Evolutionary conservation across 2,888 invertebrate species (phyloP).

Genomic region (Orthosia gothica): DNA sequence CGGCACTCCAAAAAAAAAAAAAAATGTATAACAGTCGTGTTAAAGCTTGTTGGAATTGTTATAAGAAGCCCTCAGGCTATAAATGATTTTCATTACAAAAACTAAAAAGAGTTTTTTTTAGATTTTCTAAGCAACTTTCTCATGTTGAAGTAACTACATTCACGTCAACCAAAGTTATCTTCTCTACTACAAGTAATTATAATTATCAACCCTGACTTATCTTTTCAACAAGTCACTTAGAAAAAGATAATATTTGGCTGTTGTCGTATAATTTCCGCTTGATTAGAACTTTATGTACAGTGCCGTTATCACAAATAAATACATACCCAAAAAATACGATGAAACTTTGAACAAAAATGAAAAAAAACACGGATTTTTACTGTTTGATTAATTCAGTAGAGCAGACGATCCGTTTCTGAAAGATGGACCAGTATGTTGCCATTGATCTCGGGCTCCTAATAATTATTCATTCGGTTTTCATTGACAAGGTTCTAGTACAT

Average conservation of each 20-base stretch:
- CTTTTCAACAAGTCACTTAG: background rate
- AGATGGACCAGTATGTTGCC: constrained; percentile 50
- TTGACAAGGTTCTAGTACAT: constrained; percentile 71
- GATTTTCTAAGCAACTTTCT: background rate
- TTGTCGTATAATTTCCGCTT: background rate
- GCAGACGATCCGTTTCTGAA: constrained; percentile 36
- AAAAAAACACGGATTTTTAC: constrained; percentile 15
- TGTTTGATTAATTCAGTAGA: constrained; percentile 43
- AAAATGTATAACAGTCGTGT: too few species aligned
- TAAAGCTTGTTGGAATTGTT: too few species aligned
- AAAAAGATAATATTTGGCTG: background rate
- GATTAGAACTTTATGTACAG: constrained; percentile 18
- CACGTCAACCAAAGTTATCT: background rate
- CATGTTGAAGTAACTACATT: background rate
- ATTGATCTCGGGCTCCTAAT: constrained; percentile 54
- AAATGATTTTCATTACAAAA: too few species aligned
- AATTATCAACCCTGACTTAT: background rate
- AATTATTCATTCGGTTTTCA: constrained; percentile 73
- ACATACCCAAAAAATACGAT: constrained; percentile 11
- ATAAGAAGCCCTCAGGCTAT: too few species aligned
- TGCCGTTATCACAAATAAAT: constrained; percentile 13
- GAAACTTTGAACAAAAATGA: constrained; percentile 15
- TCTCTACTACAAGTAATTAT: background rate
- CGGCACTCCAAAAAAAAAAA: too few species aligned
- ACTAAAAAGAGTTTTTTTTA: too few species aligned